Base-by-base conservation (phyloP, 2,113 vertebrate species). In the Cercopithecus mona region DNA sequence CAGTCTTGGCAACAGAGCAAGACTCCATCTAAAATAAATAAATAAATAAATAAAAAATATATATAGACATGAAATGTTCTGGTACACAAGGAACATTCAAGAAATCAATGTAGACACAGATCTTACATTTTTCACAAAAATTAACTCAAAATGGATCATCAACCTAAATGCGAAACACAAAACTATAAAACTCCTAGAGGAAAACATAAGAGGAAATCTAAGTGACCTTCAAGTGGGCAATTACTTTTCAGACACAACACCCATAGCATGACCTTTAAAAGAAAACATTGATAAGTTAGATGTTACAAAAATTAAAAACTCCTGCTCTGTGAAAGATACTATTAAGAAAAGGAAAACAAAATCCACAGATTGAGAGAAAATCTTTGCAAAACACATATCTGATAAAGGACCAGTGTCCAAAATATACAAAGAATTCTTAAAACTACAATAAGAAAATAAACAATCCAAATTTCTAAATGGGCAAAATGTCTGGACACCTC, bases 181-280 rank as follows among this genome's bases (percentile, higher is more conserved):
- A 97, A 45, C n/a, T 92, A 68, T 38, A 72, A 72, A 97, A 90
- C 64, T 72, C 66, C 18, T 83, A 32, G n/a, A 90, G 59, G 32
- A 80, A 76, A 83, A 61, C 18, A n/a, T 13, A 35, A 40, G 4
- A 72, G 22, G 66, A 91, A 78, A 45, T 88, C 18, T 85, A 79
- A 61, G 13, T 40, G 25, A 20, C 20, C 38, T 96, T 84, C 40
- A 70, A 18, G 68, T 68, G 88, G 30, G 17, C 59, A 76, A 55
- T 78, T 55, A 38, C n/a, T 18, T 86, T 70, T 90, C 59, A 96
- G 25, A 59, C 73, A 81, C 4, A 61, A 40, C 25, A 76, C 20
- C 52, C 64, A 18, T 20, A 86, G 30, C 20, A 80, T 10, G 8
- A 88, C 43, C 52, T 45, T 87, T 48, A 18, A 87, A 87, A 59